Base-by-base conservation (phyloP, 2,888 invertebrate species). In the Phengaris alcon region DNA sequence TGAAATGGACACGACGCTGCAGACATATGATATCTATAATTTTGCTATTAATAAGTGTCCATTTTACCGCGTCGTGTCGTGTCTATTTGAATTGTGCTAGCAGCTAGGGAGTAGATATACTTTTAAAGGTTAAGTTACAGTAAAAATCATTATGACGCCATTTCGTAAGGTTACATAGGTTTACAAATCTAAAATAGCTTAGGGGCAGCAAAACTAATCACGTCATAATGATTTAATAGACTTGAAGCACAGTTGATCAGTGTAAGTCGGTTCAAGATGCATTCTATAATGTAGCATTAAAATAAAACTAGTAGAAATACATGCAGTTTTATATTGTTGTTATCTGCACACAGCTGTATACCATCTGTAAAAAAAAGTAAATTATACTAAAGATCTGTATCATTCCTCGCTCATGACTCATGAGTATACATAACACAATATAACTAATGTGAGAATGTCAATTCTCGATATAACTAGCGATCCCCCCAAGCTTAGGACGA, bases 341-440 rank as follows among this genome's bases (percentile, higher is more conserved):
- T 90, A 84, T 85, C 90, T 93, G 93, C 93, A 92, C 93, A 92
- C 91, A 88, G 84, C 92, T 92, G 92, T 87, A 82, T 84, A 85
- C 80, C 81, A 85, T 82, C 85, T 79, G 77, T 51, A 77, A 77
- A 64, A 55, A 51, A 70, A 75, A 44, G 73, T 13, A 51, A 74
- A 44, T 12, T 13, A 55, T n/a, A 68, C 6, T 51, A 52, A n/a
- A 8, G 3, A 48, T 8, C 48, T 3, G 35, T 35, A 3, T 48
- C 48, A 48, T 6, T 7, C 3, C 8, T 6, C 48, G 8, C 48
- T 8, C 48, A 6, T 48, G 48, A 48, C 48, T 48, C 6, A 48
- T 35, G 35, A 35, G 3, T 35, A 35, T 35, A 35, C 4, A 35
- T 3, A 35, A 35, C 35, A 35, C 35, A 35, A 4, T 35, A 35